Base-by-base conservation (phyloP, 2,113 vertebrate genomes). In the Polypterus senegalus region DNA sequence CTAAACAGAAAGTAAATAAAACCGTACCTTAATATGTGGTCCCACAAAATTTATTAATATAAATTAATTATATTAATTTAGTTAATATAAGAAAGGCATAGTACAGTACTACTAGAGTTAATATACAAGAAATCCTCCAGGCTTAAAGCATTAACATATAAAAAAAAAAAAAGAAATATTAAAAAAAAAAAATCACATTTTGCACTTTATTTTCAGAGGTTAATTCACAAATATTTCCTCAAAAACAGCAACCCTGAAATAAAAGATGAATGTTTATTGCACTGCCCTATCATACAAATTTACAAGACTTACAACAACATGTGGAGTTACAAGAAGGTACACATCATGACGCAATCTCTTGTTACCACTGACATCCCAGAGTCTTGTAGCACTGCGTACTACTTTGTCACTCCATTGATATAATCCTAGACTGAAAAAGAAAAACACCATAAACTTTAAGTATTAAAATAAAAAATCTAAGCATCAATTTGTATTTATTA, bases 351-450 rank as follows among this genome's bases (percentile, higher is more conserved):
- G 82, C 57, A 98, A 75, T 78, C 88, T 84, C 61, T 66, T 79
- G 47, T 89, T 86, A 61, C 86, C 89, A 46, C 87, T 86, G 59
- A 91, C 51, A 45, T 95, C 83, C 96, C 96, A 99, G 27, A 86
- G 65, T 52, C 94, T 81, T 63, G 78, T 85, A 6, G 92, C 89
- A 65, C 73, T 86, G 9, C 74, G 78, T 70, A 97, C 83, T 4
- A 98, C 88, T 46, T 84, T 88, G 58, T 81, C 86, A 58, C 95
- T 98, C 95, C 96, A 99, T 69, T 99, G 94, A 75, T 98, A 97
- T 46, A 98, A 81, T 64, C 96, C 94, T 69, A 97, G 82, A 64
- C 95, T 98, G 83, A 3, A 71, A 77, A 64, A 62, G 71, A 59
- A 27, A 69, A 61, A 48, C 57, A 43, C 43, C 8, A 43, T 9